A percentile compares a stretch with the other conserved stretches of the same genome.
These are phyloP conservation scores for Nycteola revayana DNA, from an alignment of 2,888 invertebrate species.

Conservation along the genomic window DNA sequence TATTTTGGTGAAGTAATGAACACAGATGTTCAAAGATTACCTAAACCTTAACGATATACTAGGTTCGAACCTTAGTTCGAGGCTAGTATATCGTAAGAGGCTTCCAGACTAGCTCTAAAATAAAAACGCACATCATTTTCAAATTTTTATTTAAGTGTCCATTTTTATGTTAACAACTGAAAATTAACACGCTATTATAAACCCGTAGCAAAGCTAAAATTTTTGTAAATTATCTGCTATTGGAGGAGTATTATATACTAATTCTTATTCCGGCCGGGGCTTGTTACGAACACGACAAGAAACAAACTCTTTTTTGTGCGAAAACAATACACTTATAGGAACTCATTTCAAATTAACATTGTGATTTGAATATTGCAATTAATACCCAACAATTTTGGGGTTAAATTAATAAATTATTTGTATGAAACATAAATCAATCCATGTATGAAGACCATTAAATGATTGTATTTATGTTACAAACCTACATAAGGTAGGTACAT, in stretches of 20 bases:
- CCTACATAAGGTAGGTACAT: too few species aligned
- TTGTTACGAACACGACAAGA: conserved; percentile 24
- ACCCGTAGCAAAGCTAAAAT: conserved; percentile 77
- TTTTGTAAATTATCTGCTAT: conserved; percentile 54
- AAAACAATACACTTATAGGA: conserved; percentile 32
- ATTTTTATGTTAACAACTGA: conserved; percentile 70
- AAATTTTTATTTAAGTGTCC: conserved; percentile 73
- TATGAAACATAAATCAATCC: too few species aligned
- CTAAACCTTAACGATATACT: too few species aligned
- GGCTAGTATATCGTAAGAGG: too few species aligned
- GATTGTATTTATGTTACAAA: too few species aligned
- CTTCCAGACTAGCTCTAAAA: too few species aligned
- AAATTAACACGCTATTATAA: conserved; percentile 69
- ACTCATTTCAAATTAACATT: conserved; percentile 17
- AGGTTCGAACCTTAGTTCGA: too few species aligned
- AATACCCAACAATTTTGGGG: too few species aligned
- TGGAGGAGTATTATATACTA: conserved; percentile 41
- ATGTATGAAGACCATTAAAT: too few species aligned
- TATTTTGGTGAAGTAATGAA: too few species aligned
- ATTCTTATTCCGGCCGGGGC: conserved; percentile 38
- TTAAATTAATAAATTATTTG: too few species aligned
- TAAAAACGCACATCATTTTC: conserved; percentile 51
- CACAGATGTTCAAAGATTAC: too few species aligned
- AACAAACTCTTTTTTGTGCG: conserved; percentile 43
- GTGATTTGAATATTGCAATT: conserved; percentile 8